Evolutionary conservation across 2,113 vertebrate genomes (phyloP).

Genomic region (Rhynchopsitta pachyrhyncha): DNA sequence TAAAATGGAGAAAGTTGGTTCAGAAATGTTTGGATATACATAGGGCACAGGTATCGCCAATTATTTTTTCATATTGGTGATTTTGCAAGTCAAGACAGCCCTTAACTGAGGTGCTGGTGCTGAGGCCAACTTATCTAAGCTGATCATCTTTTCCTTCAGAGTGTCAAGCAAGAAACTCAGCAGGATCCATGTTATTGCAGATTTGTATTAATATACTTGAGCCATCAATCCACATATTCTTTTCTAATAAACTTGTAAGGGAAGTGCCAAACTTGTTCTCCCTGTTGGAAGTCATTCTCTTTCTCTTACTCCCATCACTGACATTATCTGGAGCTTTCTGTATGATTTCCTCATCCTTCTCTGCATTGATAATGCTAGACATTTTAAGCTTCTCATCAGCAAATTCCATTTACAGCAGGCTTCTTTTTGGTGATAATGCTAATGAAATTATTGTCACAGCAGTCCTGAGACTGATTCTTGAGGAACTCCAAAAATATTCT

Average conservation of each 20-base stretch:
- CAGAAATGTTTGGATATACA: neutral
- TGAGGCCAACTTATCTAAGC: neutral
- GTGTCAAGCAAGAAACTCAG: neutral
- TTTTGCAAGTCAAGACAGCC: neutral
- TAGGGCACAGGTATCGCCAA: accelerated
- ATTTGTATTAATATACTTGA: neutral
- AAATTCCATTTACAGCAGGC: neutral
- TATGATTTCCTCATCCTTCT: neutral
- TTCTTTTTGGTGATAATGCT: neutral
- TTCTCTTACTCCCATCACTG: neutral
- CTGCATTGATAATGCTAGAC: neutral
- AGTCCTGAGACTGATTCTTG: neutral
- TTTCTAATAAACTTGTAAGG: neutral
- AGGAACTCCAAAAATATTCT: conserved; percentile 53
- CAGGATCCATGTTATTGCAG: neutral
- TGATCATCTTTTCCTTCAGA: neutral
- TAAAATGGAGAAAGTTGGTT: neutral
- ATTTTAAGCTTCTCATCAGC: neutral
- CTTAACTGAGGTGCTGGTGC: neutral
- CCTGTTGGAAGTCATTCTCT: neutral
- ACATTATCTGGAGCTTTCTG: neutral
- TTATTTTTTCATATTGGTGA: neutral
- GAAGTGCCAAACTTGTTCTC: neutral
- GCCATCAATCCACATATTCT: neutral
- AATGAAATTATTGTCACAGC: conserved; percentile 17